These are phyloP conservation scores for Patiria miniata DNA, from an alignment of 35 echinoderm and acorn worm genomes.

Conservation along the genomic window DNA sequence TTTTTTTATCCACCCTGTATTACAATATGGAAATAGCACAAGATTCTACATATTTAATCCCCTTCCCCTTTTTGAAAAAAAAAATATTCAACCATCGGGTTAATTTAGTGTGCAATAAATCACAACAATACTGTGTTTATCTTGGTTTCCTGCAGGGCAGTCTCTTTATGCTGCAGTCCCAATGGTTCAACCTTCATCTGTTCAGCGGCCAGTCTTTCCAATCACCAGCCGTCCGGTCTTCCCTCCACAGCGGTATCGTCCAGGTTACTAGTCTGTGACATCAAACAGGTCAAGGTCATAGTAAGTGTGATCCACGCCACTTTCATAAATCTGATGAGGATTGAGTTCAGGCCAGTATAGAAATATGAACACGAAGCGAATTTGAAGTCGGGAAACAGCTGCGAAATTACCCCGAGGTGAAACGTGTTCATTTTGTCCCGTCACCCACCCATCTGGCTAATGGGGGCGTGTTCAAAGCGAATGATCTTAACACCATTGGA, in stretches of 20 bases:
- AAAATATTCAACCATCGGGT: too few species aligned
- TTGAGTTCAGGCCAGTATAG: not conserved
- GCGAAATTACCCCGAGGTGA: not conserved
- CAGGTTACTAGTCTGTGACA: slow-evolving; percentile 72
- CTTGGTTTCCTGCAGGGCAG: slow-evolving; percentile 50
- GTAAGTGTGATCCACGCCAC: slow-evolving; percentile 21
- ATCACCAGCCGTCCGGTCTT: slow-evolving; percentile 22
- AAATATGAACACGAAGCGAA: not conserved
- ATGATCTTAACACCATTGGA: too few species aligned
- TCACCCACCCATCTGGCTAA: too few species aligned
- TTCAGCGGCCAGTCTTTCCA: slow-evolving; percentile 48
- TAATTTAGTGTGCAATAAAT: too few species aligned
- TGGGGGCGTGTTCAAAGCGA: too few species aligned
- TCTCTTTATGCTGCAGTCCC: slow-evolving; percentile 82
- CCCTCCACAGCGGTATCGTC: not conserved
- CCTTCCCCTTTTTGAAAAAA: too few species aligned
- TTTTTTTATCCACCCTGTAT: too few species aligned
- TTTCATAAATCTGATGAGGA: not conserved
- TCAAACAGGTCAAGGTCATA: slow-evolving; percentile 82
- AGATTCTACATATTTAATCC: too few species aligned
- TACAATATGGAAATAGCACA: too few species aligned
- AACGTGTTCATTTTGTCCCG: not conserved
- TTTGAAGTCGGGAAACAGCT: not conserved
- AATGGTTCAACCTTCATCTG: slow-evolving; percentile 70
- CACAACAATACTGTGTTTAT: too few species aligned